Evolutionary conservation across 2,797 vertebrate genomes (phyloP), one percentile per base, ranked within the genome.

Genomic region (Enteromius mattozi): DNA sequence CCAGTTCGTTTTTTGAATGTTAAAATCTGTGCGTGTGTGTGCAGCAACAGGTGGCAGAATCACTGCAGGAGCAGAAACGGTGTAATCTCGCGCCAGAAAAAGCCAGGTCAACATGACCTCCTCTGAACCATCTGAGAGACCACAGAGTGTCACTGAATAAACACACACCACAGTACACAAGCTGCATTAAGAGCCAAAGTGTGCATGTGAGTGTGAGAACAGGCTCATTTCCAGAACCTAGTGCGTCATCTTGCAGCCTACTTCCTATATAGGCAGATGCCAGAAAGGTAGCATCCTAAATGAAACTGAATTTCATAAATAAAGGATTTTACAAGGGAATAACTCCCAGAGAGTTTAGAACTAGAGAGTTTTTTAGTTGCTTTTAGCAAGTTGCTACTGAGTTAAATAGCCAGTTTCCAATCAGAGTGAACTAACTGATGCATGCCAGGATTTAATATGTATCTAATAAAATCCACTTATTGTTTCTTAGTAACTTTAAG

Each of bases 1-100:
- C 87, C 70, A 85, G 89, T 66, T 76, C 88, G 86, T 83, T 89
- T 91, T 89, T 91, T 89, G 82, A 81, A 87, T 82, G 84, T 68
- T 24, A 14, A 33, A 51, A 51, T 66, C 35, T 68, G 3, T 81
- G 63, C 30, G 42, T 56, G 75, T 19, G 2, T 56, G 42, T 9
- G 24, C 56, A 59, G 19, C 5, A 80, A 76, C 78, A 81, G 86
- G 86, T 84, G 78, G 45, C 66, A 81, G 42, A 37, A 27, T 54
- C 71, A 75, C 70, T 49, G 69, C 71, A 71, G 24, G 71, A 87
- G 59, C 33, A 45, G 42, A 74, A 47, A 51, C 19, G 70, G 45
- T 75, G 13, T 77, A 40, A 63, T 82, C 27, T 35, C 4, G 6
- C 35, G 70, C 71, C 59, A 82, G 61, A 82, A 37, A 75, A 45